Percentiles rank a stretch among this genome's conserved stretches.
Conservation (phyloP, 2,113 vertebrate species). For the Halcyon senegalensis region DNA sequence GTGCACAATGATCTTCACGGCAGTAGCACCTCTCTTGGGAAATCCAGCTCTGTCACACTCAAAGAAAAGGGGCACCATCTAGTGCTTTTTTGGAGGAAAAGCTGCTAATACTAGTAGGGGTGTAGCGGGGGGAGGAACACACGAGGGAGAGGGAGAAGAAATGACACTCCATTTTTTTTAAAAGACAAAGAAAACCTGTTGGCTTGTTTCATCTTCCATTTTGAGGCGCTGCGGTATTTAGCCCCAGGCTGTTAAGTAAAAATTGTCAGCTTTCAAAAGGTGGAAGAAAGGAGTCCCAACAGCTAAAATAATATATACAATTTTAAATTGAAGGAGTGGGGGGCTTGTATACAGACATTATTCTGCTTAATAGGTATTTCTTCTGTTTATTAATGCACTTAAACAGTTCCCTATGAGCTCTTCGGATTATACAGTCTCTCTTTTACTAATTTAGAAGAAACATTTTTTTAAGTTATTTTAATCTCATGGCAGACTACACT, state of each 20-base stretch:
- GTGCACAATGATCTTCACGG: constrained; percentile 36
- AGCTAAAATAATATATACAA: constrained; percentile 36
- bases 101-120: constrained; percentile 40
- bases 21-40: constrained; percentile 64
- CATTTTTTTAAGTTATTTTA: constrained; percentile 15
- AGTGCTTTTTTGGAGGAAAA: constrained; percentile 89
- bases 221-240: constrained; percentile 41
- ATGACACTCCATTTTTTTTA: constrained; percentile 23
- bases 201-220: constrained; percentile 60
- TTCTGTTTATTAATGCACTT: background rate
- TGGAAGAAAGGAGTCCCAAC: constrained; percentile 9
- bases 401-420: background rate
- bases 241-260: constrained; percentile 40
- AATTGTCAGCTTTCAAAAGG: constrained; percentile 24
- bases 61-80: constrained; percentile 94
- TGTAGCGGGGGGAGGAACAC: background rate
- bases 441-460: background rate
- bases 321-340: background rate
- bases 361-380: background rate
- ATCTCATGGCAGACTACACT: background rate
- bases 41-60: constrained; percentile 56
- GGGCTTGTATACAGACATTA: background rate
- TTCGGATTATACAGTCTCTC: background rate
- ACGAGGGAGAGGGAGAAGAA: constrained; percentile 19
- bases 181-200: constrained; percentile 66